A percentile compares a stretch with the other conserved stretches of the same genome.
phyloP scores from a whole-genome alignment of 1,140 invertebrate genomes.

The Megalonaias nervosa region DNA sequence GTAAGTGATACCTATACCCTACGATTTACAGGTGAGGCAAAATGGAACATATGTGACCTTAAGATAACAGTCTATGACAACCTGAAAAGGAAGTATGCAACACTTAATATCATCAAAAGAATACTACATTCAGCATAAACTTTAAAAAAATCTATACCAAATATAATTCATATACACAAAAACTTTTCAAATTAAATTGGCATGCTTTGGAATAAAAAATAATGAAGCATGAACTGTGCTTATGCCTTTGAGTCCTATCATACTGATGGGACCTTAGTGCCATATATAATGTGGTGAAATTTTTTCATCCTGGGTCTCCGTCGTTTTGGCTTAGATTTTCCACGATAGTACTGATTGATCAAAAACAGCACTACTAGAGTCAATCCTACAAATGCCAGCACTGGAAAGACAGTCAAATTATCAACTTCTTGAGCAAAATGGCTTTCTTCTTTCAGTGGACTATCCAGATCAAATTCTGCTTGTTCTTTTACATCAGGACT shows the following conservation, averaged over 20 bases:
- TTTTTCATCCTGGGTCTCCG: conserved; percentile 51
- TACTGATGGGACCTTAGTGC: conserved; percentile 53
- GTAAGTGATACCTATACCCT: no score
- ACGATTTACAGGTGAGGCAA: no score
- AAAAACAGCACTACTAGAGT: conserved; percentile 61
- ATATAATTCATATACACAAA: no score
- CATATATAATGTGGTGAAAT: conserved; percentile 43
- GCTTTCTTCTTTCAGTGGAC: conserved; percentile 35
- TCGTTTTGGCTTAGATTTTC: conserved; percentile 50
- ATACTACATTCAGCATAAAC: no score
- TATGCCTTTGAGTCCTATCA: conserved; percentile 23
- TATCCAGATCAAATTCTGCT: conserved; percentile 19
- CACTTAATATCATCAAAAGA: no score
- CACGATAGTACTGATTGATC: conserved; percentile 60
- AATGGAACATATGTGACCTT: no score
- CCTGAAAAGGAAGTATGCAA: no score
- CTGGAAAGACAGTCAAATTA: conserved; percentile 52
- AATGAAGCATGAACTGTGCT: no score
- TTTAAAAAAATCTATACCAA: no score
- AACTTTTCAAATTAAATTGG: no score
- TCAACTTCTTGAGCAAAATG: conserved; percentile 39
- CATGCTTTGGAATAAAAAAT: no score
- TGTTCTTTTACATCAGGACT: conserved; percentile 21
- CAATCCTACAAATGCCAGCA: conserved; percentile 61
- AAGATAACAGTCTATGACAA: no score